A percentile compares a stretch with the other conserved stretches of the same genome.
Evolutionary conservation across 2,797 vertebrate species (phyloP).

Genomic region (Spinus olivaceus): DNA sequence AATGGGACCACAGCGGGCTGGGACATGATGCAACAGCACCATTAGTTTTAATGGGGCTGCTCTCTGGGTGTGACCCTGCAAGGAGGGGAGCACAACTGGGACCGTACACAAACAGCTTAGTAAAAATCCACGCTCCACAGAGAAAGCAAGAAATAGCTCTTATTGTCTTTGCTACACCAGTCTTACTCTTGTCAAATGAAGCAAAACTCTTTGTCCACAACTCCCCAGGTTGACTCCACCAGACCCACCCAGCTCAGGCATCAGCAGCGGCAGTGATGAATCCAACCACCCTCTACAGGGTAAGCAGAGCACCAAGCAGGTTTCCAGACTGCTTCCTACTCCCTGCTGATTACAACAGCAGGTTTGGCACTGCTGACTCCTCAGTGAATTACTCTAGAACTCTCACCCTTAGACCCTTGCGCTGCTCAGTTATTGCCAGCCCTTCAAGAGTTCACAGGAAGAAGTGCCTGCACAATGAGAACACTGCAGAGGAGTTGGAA

Average conservation of each 20-base stretch:
- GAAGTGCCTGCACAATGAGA: neutral
- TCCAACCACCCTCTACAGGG: neutral
- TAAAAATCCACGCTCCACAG: neutral
- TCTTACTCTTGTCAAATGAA: neutral
- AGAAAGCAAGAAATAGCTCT: neutral
- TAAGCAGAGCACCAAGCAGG: neutral
- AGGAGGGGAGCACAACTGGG: neutral
- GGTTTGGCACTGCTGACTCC: neutral
- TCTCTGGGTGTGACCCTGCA: constrained; percentile 18
- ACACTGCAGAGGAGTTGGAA: neutral
- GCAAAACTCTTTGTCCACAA: neutral
- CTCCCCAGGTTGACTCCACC: neutral
- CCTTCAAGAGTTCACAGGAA: neutral
- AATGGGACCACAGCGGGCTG: neutral
- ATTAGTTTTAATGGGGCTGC: constrained; percentile 27
- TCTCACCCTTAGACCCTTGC: neutral
- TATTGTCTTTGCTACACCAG: neutral
- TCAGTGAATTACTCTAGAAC: neutral
- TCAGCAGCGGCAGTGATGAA: neutral
- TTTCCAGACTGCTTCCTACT: neutral
- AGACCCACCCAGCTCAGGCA: neutral
- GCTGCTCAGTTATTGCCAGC: rapidly evolving
- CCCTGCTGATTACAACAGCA: neutral
- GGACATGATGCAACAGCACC: constrained; percentile 2
- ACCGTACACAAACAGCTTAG: neutral